Conservation (phyloP, 2,113 vertebrate genomes). For the Anarrhichthys ocellatus region DNA sequence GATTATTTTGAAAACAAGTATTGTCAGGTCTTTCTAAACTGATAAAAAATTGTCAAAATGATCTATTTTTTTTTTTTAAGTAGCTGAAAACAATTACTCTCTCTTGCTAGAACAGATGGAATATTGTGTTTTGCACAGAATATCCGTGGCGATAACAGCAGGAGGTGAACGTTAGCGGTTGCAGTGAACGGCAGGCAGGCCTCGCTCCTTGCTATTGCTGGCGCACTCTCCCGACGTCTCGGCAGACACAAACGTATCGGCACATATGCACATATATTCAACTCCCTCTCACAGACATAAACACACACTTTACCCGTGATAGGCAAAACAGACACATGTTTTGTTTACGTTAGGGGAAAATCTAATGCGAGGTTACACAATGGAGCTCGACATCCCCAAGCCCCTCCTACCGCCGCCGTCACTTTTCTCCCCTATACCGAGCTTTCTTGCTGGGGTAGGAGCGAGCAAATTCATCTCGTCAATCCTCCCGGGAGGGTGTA, state of each 20-base stretch:
- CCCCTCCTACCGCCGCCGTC: conserved; percentile 21
- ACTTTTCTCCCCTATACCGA: conserved; percentile 27
- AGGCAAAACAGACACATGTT: conserved; percentile 94
- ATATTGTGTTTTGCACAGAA: conserved; percentile 86
- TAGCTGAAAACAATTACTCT: conserved; percentile 84
- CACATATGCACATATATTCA: conserved; percentile 36
- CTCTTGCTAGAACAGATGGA: conserved; percentile 83
- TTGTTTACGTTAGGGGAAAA: conserved; percentile 92
- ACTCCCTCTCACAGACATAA: conserved; percentile 60
- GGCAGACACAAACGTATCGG: conserved; percentile 77
- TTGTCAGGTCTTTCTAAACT: conserved; percentile 1
- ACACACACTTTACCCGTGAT: conserved; percentile 89
- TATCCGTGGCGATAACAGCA: conserved; percentile 89
- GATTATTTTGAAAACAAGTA: background rate
- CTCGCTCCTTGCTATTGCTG: conserved; percentile 91
- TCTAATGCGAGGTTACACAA: conserved; percentile 92
- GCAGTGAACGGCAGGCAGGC: conserved; percentile 88
- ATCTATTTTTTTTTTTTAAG: conserved; percentile 24
- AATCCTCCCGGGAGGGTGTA: conserved; percentile 97
- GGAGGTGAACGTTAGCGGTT: conserved; percentile 86
- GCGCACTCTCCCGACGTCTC: conserved; percentile 83
- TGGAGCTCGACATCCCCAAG: conserved; percentile 83
- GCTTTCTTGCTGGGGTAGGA: conserved; percentile 94
- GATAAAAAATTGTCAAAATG: background rate
- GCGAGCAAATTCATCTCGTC: conserved; percentile 97